phyloP scores from a whole-genome alignment of 2,113 vertebrate genomes.

The Stegostoma tigrinum region DNA sequence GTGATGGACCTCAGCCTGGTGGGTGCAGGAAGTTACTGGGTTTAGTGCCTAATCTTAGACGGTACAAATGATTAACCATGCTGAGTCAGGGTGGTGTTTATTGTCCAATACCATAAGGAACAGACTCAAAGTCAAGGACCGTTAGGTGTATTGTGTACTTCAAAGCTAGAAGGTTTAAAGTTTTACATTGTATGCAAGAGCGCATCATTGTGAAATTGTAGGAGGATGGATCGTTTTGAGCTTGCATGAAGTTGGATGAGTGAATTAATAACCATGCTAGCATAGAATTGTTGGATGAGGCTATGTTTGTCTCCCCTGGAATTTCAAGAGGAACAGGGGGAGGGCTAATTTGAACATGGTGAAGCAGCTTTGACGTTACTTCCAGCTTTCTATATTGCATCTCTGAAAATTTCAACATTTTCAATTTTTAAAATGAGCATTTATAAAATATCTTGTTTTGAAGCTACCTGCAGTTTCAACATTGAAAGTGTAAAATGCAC shows the following conservation, averaged over 20 bases:
- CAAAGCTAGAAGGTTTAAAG: background rate
- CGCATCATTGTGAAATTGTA: background rate
- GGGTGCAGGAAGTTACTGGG: background rate
- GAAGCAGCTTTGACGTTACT: background rate
- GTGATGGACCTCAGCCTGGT: background rate
- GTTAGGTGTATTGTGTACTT: background rate
- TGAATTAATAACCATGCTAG: background rate
- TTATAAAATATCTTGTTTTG: background rate
- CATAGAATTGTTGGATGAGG: background rate
- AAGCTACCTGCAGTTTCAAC: background rate
- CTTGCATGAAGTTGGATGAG: background rate
- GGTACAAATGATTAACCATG: background rate
- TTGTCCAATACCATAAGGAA: background rate
- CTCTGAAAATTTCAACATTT: background rate
- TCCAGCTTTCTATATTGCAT: background rate
- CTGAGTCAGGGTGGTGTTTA: background rate
- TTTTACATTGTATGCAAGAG: background rate
- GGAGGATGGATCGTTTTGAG: background rate
- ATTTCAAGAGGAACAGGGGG: background rate
- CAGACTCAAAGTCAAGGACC: background rate
- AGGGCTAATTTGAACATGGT: background rate
- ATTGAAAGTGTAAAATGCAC: background rate
- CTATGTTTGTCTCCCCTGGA: background rate
- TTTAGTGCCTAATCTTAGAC: background rate
- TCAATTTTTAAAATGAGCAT: no score